These are phyloP conservation scores for silkworm (Bombyx mori) DNA, from an alignment of 1,140 invertebrate species.

Conservation along the genomic window ASM3026992v2 NC_085121.1:14408001-14408500, in stretches of 20 bases:
- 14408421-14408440: no score
- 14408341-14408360: background rate
- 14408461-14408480: no score
- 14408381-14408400: no score
- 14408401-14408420: no score
- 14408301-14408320: constrained; percentile 6
- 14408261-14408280: constrained; percentile 7
- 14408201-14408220: constrained; percentile 21
- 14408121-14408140: constrained; percentile 19
- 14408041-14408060: no score
- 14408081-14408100: no score
- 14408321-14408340: background rate
- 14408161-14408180: constrained; percentile 4
- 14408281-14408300: constrained; percentile 9
- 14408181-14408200: constrained; percentile 10
- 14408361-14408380: background rate
- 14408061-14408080: no score
- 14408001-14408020: no score
- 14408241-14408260: constrained; percentile 23
- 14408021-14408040: no score
- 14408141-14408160: constrained; percentile 4
- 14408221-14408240: constrained; percentile 45
- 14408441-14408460: no score
- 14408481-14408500: no score
- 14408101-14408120: background rate